Percentiles rank a stretch among this genome's conserved stretches.
Evolutionary conservation across 2,113 vertebrate species (phyloP).

Genomic region (Guaruba guarouba): DNA sequence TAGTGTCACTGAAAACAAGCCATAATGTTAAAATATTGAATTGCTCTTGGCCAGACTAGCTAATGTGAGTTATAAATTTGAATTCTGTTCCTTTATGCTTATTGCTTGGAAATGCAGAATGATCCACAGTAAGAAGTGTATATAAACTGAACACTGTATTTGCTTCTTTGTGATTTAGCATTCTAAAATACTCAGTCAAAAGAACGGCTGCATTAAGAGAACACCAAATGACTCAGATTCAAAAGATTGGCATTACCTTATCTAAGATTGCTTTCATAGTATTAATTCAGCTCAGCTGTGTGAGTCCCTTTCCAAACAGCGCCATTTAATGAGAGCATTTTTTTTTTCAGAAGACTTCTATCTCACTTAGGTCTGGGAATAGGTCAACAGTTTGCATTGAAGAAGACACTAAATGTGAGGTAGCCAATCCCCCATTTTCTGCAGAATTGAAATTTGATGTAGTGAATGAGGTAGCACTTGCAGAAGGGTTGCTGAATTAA

Average conservation of each 20-base stretch:
- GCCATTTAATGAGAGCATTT: not conserved
- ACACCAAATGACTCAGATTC: not conserved
- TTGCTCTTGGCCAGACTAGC: not conserved
- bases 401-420: not conserved
- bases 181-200: not conserved
- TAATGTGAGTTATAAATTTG: not conserved
- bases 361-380: not conserved
- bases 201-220: not conserved
- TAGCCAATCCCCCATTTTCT: not conserved
- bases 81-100: constrained; percentile 7
- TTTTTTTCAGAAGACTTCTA: not conserved
- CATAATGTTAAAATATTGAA: constrained; percentile 36
- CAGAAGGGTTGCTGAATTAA: not conserved
- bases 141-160: not conserved
- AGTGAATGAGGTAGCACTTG: not conserved
- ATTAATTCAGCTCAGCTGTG: not conserved
- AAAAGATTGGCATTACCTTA: not conserved
- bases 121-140: not conserved
- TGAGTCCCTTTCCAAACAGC: not conserved
- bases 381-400: not conserved
- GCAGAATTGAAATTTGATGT: not conserved
- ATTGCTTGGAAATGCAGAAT: not conserved
- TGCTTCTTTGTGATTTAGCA: not conserved
- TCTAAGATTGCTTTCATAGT: not conserved
- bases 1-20: constrained; percentile 2